Percentiles rank a stretch among this genome's conserved stretches.
Conservation (phyloP, 2,113 vertebrate species). For the Leuciscus idus region DNA sequence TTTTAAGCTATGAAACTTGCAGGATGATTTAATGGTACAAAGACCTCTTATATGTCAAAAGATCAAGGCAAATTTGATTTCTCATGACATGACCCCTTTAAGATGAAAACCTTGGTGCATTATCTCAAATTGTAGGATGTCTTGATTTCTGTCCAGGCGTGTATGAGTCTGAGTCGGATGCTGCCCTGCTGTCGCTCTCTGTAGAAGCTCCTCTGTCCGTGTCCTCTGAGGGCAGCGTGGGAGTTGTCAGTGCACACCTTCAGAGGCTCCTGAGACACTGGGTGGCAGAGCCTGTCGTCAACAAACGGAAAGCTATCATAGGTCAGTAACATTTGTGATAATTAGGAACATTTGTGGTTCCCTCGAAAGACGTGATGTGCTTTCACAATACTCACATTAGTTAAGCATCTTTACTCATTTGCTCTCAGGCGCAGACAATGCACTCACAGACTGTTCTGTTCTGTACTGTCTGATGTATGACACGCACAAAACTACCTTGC, state of each 20-base stretch:
- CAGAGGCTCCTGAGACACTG: constrained; percentile 85
- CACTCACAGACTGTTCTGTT: not conserved
- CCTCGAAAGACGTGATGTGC: not conserved
- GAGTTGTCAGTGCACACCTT: constrained; percentile 85
- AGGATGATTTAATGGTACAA: no score
- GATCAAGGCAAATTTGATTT: not conserved
- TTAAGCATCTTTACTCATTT: not conserved
- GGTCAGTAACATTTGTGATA: constrained; percentile 74
- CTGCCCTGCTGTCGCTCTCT: constrained; percentile 84
- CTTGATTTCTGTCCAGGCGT: constrained; percentile 45
- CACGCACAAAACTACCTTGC: not conserved
- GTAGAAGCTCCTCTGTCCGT: constrained; percentile 72
- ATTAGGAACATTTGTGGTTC: not conserved
- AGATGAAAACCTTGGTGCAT: not conserved
- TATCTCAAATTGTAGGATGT: not conserved
- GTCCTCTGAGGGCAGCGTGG: constrained; percentile 67
- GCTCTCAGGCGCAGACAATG: not conserved
- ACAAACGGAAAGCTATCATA: constrained; percentile 84
- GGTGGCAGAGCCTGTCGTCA: constrained; percentile 85
- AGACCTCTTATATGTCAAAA: no score
- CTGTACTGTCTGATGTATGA: not conserved
- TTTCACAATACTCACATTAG: constrained; percentile 1
- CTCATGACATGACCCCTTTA: not conserved
- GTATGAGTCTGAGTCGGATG: constrained; percentile 74
- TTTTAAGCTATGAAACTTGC: no score